These are phyloP conservation scores for Pristiophorus japonicus DNA, from an alignment of 2,113 vertebrate species.

Conservation along the genomic window DNA sequence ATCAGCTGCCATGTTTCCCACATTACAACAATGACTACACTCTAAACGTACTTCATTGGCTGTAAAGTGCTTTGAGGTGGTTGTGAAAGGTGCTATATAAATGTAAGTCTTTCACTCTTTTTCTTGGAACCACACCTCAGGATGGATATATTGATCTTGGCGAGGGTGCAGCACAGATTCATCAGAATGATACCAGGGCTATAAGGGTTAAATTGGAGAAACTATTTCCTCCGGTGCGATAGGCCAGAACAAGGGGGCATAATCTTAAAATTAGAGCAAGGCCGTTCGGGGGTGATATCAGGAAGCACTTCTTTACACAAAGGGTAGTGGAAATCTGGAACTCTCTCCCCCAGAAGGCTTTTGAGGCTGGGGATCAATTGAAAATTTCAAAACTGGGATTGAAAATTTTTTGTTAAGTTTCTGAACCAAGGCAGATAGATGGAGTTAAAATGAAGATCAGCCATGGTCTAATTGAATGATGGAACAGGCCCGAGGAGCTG, in stretches of 20 bases:
- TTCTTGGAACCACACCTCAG: too few species aligned
- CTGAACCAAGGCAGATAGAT: background rate
- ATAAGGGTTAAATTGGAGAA: background rate
- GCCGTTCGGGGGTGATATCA: background rate
- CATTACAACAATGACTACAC: too few species aligned
- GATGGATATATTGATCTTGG: too few species aligned
- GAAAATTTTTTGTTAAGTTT: background rate
- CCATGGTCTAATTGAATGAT: background rate
- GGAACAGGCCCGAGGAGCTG: background rate
- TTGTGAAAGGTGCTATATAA: too few species aligned
- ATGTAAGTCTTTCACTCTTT: too few species aligned
- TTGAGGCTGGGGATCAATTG: background rate
- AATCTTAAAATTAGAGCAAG: background rate
- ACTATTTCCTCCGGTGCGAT: background rate
- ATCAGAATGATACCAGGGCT: background rate
- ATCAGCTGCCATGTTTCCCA: too few species aligned
- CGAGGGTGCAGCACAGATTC: too few species aligned
- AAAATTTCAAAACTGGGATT: background rate
- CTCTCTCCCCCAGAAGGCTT: background rate
- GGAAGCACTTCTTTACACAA: background rate
- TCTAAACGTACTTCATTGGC: too few species aligned
- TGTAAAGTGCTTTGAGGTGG: too few species aligned
- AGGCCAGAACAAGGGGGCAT: too few species aligned
- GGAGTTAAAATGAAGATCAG: background rate
- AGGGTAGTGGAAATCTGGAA: background rate